Conservation (phyloP, 1,140 invertebrate species). For the Scaptomyza hsui region DNA sequence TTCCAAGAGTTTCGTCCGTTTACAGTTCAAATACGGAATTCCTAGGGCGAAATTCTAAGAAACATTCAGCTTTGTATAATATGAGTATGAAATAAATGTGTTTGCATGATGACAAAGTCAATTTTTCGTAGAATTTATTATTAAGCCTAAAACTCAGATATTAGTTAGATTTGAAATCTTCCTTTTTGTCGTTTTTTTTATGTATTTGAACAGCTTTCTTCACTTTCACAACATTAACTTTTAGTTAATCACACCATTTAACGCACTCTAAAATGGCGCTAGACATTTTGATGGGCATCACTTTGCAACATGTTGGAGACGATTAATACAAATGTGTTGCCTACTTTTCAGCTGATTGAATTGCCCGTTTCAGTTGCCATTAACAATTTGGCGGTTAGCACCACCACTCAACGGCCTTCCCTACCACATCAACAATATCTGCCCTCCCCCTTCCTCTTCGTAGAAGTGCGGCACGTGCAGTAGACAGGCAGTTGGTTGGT, state of each 20-base stretch:
- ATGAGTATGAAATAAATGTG: too few relatives aligned
- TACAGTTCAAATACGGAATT: neutral
- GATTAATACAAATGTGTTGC: slow-evolving; percentile 23
- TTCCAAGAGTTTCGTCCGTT: neutral
- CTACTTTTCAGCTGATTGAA: slow-evolving; percentile 50
- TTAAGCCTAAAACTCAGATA: too few relatives aligned
- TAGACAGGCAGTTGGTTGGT: slow-evolving; percentile 6
- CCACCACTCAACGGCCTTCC: neutral
- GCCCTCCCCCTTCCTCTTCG: neutral
- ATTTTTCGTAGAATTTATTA: too few relatives aligned
- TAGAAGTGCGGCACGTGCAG: slow-evolving; percentile 44
- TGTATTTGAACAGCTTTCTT: too few relatives aligned
- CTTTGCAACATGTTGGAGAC: neutral
- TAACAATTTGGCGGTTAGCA: slow-evolving; percentile 22
- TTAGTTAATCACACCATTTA: too few relatives aligned
- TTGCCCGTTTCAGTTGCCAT: slow-evolving; percentile 18
- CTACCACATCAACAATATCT: neutral
- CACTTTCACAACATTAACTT: too few relatives aligned
- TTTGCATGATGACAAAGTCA: too few relatives aligned
- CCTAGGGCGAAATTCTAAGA: neutral
- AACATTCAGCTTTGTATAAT: too few relatives aligned
- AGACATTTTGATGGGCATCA: neutral
- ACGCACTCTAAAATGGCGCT: neutral
- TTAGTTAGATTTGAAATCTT: too few relatives aligned
- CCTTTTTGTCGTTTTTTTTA: too few relatives aligned